Conservation (phyloP, 1,140 invertebrate genomes). For the Popillia japonica region DNA sequence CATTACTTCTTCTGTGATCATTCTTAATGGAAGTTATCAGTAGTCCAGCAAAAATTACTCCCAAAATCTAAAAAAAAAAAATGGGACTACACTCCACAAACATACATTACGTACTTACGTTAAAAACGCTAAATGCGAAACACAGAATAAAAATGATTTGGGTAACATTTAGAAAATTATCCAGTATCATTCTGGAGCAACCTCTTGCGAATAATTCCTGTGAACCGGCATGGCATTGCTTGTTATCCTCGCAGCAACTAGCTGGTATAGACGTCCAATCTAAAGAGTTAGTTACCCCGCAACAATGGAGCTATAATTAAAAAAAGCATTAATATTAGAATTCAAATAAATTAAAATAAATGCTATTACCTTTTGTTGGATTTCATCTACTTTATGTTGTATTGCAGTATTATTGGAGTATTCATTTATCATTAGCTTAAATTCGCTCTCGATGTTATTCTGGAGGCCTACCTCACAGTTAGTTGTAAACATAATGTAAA, state of each 20-base stretch:
- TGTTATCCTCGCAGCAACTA: constrained; percentile 1
- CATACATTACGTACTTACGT: not conserved
- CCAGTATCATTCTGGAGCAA: not conserved
- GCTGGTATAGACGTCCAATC: not conserved
- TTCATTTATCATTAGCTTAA: not conserved
- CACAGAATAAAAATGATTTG: not conserved
- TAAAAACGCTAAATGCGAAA: not conserved
- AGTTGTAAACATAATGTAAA: not conserved
- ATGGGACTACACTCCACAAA: not conserved
- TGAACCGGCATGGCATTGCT: not conserved
- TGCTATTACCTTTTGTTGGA: constrained; percentile 8
- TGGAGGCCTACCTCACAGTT: not conserved
- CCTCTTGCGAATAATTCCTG: not conserved
- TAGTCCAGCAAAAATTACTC: not conserved
- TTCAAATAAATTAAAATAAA: too few species aligned
- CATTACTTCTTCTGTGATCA: not conserved
- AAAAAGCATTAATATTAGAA: too few species aligned
- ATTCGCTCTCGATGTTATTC: not conserved
- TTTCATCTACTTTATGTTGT: not conserved
- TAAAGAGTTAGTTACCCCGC: not conserved
- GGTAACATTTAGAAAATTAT: not conserved
- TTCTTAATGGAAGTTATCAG: constrained; percentile 1
- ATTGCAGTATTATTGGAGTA: not conserved
- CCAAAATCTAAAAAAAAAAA: constrained; percentile 1
- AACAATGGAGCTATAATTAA: constrained; percentile 7